Percentiles rank a stretch among this genome's conserved stretches.
These are phyloP conservation scores for Bursaphelenchus mucronatus DNA, from an alignment of 1,140 invertebrate genomes.

Conservation along the genomic window DNA sequence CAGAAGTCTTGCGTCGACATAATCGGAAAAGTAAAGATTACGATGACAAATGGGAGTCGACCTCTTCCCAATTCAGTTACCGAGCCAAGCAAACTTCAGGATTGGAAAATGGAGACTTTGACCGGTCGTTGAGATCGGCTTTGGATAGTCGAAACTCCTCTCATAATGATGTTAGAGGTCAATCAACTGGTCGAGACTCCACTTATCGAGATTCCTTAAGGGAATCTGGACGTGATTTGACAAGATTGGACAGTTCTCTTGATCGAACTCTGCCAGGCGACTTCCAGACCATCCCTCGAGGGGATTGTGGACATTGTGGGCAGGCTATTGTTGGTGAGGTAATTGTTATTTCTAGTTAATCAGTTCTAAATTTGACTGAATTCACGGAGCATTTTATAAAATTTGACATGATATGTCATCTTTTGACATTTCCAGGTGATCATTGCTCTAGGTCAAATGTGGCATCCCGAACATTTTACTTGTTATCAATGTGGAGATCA, in stretches of 20 bases:
- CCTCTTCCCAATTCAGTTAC: conserved; percentile 8
- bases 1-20: conserved; percentile 39
- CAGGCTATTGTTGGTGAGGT: conserved; percentile 96
- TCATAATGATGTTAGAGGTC: conserved; percentile 12
- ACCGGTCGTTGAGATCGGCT: neutral
- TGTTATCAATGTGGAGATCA: conserved; percentile 90
- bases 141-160: conserved; percentile 14
- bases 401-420: neutral
- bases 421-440: too few species aligned
- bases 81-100: neutral
- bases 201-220: conserved; percentile 83
- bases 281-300: conserved; percentile 65
- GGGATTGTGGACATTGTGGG: conserved; percentile 92
- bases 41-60: conserved; percentile 21
- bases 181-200: conserved; percentile 47
- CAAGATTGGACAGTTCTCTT: conserved; percentile 79
- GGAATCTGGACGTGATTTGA: conserved; percentile 71
- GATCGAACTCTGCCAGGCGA: neutral
- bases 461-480: conserved; percentile 98
- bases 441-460: conserved; percentile 86
- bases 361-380: too few species aligned
- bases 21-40: conserved; percentile 5
- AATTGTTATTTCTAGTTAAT: conserved; percentile 33
- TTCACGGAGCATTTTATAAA: conserved; percentile 8
- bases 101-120: neutral